phyloP scores from a whole-genome alignment of 1,140 invertebrate genomes.

The Adoxophyes honmai region DNA sequence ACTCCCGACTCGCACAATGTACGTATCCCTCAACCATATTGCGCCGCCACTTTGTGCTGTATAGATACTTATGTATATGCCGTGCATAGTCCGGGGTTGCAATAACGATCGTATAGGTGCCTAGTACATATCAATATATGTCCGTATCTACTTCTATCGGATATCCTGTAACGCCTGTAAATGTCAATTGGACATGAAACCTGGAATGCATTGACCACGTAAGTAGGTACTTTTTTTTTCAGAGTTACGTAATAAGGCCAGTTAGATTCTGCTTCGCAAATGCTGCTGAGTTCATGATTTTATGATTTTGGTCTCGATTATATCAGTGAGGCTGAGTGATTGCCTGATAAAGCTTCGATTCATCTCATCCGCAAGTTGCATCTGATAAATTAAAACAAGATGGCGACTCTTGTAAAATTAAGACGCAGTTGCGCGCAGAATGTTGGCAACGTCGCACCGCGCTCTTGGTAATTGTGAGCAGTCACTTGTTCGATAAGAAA shows the following conservation, averaged over 20 bases:
- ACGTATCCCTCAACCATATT: conserved; percentile 68
- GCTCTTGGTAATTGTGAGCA: conserved; percentile 37
- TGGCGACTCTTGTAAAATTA: conserved; percentile 64
- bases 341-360: neutral
- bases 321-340: neutral
- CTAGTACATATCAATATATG: conserved; percentile 35
- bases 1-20: conserved; percentile 58
- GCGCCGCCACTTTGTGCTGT: conserved; percentile 55
- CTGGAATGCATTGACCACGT: conserved; percentile 20
- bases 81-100: conserved; percentile 28
- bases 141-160: conserved; percentile 39
- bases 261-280: conserved; percentile 4
- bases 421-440: conserved; percentile 62
- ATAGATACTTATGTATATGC: conserved; percentile 59
- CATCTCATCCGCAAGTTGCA: conserved; percentile 26
- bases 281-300: neutral
- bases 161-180: conserved; percentile 25
- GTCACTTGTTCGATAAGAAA: conserved; percentile 69
- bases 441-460: conserved; percentile 65
- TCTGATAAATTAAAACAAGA: conserved; percentile 54
- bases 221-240: conserved; percentile 22
- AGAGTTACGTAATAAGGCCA: conserved; percentile 29
- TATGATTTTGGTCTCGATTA: neutral
- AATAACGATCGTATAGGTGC: conserved; percentile 41
- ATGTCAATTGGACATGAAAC: conserved; percentile 19